phyloP scores from a whole-genome alignment of 2,888 invertebrate species.

The Xestobium rufovillosum region DNA sequence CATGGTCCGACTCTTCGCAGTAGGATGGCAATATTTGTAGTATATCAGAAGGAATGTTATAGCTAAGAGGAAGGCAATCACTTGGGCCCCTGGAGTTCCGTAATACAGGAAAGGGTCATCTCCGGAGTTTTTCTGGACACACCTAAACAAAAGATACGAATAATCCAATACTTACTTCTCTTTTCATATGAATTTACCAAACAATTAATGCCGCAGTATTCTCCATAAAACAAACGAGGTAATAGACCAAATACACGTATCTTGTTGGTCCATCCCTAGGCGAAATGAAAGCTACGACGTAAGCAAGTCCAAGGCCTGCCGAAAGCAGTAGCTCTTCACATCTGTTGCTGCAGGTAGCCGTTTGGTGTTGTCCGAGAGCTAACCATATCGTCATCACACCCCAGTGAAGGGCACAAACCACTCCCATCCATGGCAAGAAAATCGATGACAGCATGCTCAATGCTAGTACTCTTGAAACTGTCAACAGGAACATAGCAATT shows the following conservation, averaged over 20 bases:
- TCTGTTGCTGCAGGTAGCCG: slow-evolving; percentile 42
- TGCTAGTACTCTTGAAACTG: slow-evolving; percentile 49
- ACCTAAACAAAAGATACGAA: slow-evolving; percentile 33
- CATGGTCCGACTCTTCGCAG: slow-evolving; percentile 31
- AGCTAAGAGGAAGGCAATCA: slow-evolving; percentile 39
- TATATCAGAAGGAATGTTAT: slow-evolving; percentile 42
- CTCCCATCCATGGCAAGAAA: slow-evolving; percentile 46
- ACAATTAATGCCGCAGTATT: slow-evolving; percentile 44
- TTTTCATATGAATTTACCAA: slow-evolving; percentile 35
- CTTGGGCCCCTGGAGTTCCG: slow-evolving; percentile 41
- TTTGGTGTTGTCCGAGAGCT: slow-evolving; percentile 42
- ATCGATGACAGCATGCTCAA: slow-evolving; percentile 50
- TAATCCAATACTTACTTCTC: slow-evolving; percentile 1
- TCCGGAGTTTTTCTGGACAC: slow-evolving; percentile 40
- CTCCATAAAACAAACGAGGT: slow-evolving; percentile 45
- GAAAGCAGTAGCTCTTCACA: slow-evolving; percentile 45
- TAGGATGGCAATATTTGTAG: slow-evolving; percentile 44
- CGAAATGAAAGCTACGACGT: slow-evolving; percentile 54
- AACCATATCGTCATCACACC: slow-evolving; percentile 51
- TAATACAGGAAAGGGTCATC: slow-evolving; percentile 41
- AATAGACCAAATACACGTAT: slow-evolving; percentile 44
- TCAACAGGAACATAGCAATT: no score
- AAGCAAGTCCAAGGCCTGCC: slow-evolving; percentile 50
- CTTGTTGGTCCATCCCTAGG: slow-evolving; percentile 54
- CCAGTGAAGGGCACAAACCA: slow-evolving; percentile 48